Conservation (phyloP, 2,888 invertebrate genomes). For the Zaprionus obscuricornis region DNA sequence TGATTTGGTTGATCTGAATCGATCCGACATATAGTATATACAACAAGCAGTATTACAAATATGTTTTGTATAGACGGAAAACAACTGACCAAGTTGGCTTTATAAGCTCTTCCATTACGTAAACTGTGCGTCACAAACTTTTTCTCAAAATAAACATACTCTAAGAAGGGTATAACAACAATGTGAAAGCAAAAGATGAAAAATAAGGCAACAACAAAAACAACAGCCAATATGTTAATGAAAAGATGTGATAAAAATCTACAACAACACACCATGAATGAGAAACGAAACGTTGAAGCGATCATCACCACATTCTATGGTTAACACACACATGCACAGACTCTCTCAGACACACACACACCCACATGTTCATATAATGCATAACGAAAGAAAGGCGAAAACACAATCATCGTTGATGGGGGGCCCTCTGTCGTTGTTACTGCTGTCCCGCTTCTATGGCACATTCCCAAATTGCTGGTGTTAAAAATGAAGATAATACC, state of each 20-base stretch:
- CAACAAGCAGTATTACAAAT: no score
- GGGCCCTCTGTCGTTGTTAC: constrained; percentile 16
- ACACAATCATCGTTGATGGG: constrained; percentile 34
- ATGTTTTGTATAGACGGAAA: no score
- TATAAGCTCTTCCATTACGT: no score
- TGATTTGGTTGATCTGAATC: no score
- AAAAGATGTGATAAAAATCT: constrained; percentile 74
- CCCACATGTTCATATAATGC: no score
- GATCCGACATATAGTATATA: no score
- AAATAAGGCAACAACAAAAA: constrained; percentile 23
- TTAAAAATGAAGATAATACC: constrained; percentile 79
- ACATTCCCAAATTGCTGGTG: constrained; percentile 44
- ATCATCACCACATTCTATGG: constrained; percentile 70
- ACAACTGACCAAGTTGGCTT: no score
- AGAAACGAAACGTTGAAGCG: constrained; percentile 62
- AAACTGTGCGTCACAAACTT: no score
- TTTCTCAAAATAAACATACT: no score
- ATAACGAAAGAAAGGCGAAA: constrained; percentile 54
- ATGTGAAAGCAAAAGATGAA: constrained; percentile 13
- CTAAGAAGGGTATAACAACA: no score
- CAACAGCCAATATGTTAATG: constrained; percentile 72
- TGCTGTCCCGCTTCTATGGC: neutral
- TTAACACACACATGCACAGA: constrained; percentile 1
- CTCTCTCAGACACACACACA: constrained; percentile 31
- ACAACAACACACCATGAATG: constrained; percentile 74